Percentiles rank a stretch among this genome's conserved stretches.
phyloP scores from a whole-genome alignment of 2,797 vertebrate species.

The Phaenicophaeus curvirostris region DNA sequence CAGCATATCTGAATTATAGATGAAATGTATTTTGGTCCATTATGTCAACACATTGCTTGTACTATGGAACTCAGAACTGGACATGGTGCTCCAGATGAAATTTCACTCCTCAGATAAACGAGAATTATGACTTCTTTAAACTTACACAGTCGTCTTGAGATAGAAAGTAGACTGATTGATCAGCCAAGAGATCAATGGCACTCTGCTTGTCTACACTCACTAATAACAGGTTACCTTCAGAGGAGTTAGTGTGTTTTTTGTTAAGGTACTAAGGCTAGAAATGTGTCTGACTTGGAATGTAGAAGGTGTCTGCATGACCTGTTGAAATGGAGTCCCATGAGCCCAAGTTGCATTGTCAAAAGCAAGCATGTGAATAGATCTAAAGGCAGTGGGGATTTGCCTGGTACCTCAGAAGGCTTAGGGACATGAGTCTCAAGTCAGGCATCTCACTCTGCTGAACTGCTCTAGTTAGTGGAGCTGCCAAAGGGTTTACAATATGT shows the following conservation, averaged over 20 bases:
- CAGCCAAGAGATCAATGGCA: background rate
- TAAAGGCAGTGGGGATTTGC: background rate
- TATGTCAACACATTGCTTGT: background rate
- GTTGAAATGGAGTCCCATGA: background rate
- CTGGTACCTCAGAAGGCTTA: background rate
- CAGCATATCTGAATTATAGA: background rate
- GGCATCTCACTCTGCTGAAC: background rate
- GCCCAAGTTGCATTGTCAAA: accelerated
- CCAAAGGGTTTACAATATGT: background rate
- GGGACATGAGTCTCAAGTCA: background rate
- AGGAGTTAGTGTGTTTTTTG: background rate
- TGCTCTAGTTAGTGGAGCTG: background rate
- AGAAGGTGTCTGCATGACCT: background rate
- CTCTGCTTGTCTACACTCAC: background rate
- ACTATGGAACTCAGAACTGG: background rate
- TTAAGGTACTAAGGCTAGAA: background rate
- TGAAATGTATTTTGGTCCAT: background rate
- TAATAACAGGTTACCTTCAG: background rate
- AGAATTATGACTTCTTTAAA: background rate
- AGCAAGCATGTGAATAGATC: background rate
- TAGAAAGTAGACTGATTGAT: background rate
- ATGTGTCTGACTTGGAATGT: background rate
- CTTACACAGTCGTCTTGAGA: background rate
- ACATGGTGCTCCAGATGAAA: background rate
- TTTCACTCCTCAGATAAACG: background rate